Percentiles rank a stretch among this genome's conserved stretches.
Conservation (phyloP, 2,797 vertebrate species). For the Coregonus ussuriensis region DNA sequence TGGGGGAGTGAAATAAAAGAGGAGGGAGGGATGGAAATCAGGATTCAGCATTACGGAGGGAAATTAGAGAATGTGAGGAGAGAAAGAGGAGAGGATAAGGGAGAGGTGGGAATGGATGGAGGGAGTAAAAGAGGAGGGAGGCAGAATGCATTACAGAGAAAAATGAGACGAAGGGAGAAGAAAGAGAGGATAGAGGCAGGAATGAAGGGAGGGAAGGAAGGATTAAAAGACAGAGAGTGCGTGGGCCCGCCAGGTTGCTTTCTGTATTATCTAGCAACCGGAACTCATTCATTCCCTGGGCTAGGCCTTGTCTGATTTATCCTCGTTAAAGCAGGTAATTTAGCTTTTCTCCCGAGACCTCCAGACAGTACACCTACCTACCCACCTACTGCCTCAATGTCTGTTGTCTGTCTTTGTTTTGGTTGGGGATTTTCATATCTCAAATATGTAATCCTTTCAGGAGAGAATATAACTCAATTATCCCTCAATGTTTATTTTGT, state of each 20-base stretch:
- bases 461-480: background rate
- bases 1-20: too few relatives aligned
- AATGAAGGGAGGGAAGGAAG: conserved; percentile 14
- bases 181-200: background rate
- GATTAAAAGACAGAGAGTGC: conserved; percentile 13
- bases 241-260: conserved; percentile 6
- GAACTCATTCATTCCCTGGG: conserved; percentile 66
- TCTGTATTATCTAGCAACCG: conserved; percentile 71
- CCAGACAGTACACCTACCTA: background rate
- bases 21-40: too few relatives aligned
- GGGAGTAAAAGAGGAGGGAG: conserved; percentile 3
- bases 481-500: background rate
- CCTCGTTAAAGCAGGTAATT: conserved; percentile 63
- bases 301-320: conserved; percentile 61
- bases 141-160: background rate
- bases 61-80: background rate
- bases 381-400: conserved; percentile 4
- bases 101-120: background rate
- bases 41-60: too few relatives aligned
- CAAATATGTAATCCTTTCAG: background rate
- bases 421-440: background rate
- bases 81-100: conserved; percentile 11
- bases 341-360: conserved; percentile 50
- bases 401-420: background rate
- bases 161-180: background rate